Evolutionary conservation across 2,797 vertebrate species (phyloP).

Genomic region (Manis javanica): DNA sequence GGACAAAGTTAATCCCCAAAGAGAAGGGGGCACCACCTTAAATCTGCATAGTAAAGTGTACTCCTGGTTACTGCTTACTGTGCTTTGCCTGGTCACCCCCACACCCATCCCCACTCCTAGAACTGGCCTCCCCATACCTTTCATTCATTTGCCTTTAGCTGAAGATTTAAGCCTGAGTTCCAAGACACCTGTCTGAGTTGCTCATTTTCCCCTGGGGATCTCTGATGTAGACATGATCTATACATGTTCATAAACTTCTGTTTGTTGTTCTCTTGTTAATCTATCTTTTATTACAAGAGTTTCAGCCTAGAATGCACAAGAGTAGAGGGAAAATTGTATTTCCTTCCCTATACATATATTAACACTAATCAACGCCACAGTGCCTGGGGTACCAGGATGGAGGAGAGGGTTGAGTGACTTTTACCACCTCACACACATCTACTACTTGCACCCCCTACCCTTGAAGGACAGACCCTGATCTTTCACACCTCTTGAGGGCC

Average conservation of each 20-base stretch:
- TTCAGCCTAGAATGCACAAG: background rate
- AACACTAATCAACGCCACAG: background rate
- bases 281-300: background rate
- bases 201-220: background rate
- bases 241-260: background rate
- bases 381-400: too few species aligned
- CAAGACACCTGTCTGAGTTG: background rate
- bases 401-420: background rate
- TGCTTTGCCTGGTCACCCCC: background rate
- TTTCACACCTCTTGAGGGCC: background rate
- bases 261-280: background rate
- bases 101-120: background rate
- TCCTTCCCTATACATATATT: background rate
- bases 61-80: background rate
- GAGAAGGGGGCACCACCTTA: background rate
- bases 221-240: background rate
- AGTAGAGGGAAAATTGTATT: background rate
- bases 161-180: conserved; percentile 25
- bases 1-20: background rate
- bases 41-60: background rate
- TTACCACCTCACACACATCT: background rate
- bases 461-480: background rate
- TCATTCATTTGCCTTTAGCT: background rate
- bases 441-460: background rate
- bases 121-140: background rate